Conservation (phyloP, 2,888 invertebrate species). For the Phoenoteleia sp. region DNA sequence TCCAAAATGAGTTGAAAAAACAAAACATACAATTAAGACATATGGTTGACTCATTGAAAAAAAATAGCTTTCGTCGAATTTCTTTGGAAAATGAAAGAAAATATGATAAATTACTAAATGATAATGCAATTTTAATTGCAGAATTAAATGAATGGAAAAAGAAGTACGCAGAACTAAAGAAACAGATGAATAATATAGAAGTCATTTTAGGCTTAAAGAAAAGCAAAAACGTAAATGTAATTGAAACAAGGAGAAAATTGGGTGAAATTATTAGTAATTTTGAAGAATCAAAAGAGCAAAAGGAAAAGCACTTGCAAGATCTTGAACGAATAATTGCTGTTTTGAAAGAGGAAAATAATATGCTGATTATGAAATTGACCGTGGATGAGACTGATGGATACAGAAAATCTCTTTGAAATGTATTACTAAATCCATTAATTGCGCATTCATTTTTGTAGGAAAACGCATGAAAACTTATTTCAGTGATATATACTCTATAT, state of each 20-base stretch:
- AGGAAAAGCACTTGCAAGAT: slow-evolving; percentile 85
- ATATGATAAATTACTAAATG: slow-evolving; percentile 87
- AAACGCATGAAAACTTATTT: too few species aligned
- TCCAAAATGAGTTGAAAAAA: too few species aligned
- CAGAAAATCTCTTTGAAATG: too few species aligned
- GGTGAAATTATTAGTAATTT: slow-evolving; percentile 89
- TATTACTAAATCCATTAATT: too few species aligned
- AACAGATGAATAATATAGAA: slow-evolving; percentile 91
- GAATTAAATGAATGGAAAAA: slow-evolving; percentile 93
- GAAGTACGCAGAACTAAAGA: slow-evolving; percentile 90
- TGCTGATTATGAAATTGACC: slow-evolving; percentile 5
- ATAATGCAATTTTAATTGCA: slow-evolving; percentile 92
- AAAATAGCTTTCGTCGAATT: slow-evolving; percentile 84
- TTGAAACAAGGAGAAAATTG: slow-evolving; percentile 89
- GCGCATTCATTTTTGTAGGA: too few species aligned
- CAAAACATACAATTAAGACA: too few species aligned
- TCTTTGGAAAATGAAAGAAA: slow-evolving; percentile 30
- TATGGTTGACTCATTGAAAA: slow-evolving; percentile 84
- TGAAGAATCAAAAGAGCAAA: slow-evolving; percentile 88
- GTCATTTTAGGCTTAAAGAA: slow-evolving; percentile 89
- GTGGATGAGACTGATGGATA: too few species aligned
- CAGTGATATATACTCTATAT: too few species aligned
- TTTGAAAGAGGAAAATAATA: slow-evolving; percentile 86
- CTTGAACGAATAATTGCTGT: slow-evolving; percentile 86
- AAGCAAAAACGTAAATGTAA: slow-evolving; percentile 88